These are phyloP conservation scores for Pristionchus fissidentatus DNA, from an alignment of 2,888 invertebrate genomes.

Conservation along the genomic window DNA sequence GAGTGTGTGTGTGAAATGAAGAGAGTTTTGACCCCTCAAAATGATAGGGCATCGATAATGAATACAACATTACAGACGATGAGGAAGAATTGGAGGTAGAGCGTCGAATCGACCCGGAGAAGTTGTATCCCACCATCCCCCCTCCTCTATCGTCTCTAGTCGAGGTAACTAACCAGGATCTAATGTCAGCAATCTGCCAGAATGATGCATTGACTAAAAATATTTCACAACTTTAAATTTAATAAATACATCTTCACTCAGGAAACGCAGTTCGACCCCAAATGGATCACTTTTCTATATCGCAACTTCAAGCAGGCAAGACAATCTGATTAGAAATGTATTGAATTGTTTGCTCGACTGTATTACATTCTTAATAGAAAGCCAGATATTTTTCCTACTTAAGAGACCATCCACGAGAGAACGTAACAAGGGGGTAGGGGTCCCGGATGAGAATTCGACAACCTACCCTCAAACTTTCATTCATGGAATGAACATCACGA, in stretches of 20 bases:
- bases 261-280: conserved; percentile 58
- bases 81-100: conserved; percentile 47
- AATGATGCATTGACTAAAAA: no score
- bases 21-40: no score
- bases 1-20: no score
- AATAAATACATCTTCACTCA: neutral
- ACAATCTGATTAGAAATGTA: neutral
- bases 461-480: no score
- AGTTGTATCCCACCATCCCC: conserved; percentile 41
- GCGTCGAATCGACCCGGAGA: conserved; percentile 32
- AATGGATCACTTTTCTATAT: conserved; percentile 72
- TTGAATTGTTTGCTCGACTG: neutral
- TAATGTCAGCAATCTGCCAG: no score
- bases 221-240: no score
- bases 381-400: neutral
- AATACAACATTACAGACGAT: neutral
- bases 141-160: conserved; percentile 28
- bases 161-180: neutral
- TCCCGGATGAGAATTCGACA: no score
- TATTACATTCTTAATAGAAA: neutral
- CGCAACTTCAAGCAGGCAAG: conserved; percentile 71
- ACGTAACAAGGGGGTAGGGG: no score
- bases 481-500: no score
- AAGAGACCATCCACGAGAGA: no score
- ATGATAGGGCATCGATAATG: no score